Percentiles rank a stretch among this genome's conserved stretches.
These are phyloP conservation scores for Zaprionus lachaisei DNA, from an alignment of 1,140 invertebrate genomes.

Conservation along the genomic window DNA sequence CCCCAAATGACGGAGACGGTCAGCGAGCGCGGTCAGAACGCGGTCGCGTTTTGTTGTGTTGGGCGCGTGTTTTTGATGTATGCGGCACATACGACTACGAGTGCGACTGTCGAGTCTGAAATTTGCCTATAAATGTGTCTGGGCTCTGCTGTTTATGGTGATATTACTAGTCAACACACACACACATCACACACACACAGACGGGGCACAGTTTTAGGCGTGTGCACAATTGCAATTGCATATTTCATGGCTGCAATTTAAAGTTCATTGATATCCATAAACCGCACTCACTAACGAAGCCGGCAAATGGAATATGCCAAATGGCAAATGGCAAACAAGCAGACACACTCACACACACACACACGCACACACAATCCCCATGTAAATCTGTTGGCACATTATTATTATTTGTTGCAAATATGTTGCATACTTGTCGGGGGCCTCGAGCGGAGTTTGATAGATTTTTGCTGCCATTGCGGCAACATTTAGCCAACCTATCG, in stretches of 20 bases:
- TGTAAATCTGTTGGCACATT: constrained; percentile 66
- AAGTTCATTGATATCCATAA: constrained; percentile 83
- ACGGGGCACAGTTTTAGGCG: constrained; percentile 66
- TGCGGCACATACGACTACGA: constrained; percentile 17
- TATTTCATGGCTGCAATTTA: constrained; percentile 75
- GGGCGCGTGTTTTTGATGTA: constrained; percentile 66
- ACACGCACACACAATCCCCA: constrained; percentile 13
- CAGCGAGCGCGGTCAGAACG: constrained; percentile 42
- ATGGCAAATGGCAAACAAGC: constrained; percentile 12
- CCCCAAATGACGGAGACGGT: constrained; percentile 34
- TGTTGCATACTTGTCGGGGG: constrained; percentile 54
- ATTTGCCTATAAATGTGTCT: constrained; percentile 82
- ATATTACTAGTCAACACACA: constrained; percentile 1
- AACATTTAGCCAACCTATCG: background rate
- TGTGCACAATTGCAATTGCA: constrained; percentile 72
- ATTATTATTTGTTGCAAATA: constrained; percentile 71
- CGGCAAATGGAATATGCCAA: constrained; percentile 29
- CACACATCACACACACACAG: background rate
- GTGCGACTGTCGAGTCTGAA: constrained; percentile 35
- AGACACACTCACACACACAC: constrained; percentile 1
- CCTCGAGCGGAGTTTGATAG: constrained; percentile 46
- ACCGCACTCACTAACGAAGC: constrained; percentile 58
- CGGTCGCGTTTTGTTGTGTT: constrained; percentile 35
- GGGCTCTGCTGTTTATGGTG: constrained; percentile 61
- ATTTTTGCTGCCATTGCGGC: constrained; percentile 21